Percentiles rank a stretch among this genome's conserved stretches.
Conservation (phyloP, 2,797 vertebrate genomes). For the Pseudochaenichthys georgianus region DNA sequence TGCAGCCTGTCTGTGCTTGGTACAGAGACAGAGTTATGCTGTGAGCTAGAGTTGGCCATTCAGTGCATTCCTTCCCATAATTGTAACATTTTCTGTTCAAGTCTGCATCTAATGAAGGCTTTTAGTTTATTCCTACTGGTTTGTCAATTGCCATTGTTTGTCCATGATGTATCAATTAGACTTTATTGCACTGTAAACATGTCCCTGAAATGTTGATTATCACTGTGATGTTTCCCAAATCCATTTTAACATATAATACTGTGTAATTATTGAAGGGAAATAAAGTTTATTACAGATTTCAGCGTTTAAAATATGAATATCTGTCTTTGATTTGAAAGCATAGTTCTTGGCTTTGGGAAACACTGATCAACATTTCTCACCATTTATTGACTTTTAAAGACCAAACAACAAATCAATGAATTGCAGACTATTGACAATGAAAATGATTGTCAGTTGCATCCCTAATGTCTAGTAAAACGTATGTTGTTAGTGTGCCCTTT, state of each 20-base stretch:
- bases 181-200: slow-evolving; percentile 22
- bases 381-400: too few relatives aligned
- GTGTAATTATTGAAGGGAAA: too few relatives aligned
- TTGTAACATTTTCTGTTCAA: slow-evolving; percentile 30
- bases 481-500: not conserved
- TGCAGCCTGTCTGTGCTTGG: slow-evolving; percentile 58
- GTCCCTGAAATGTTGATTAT: not conserved
- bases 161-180: not conserved
- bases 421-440: too few relatives aligned
- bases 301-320: too few relatives aligned
- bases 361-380: too few relatives aligned
- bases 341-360: too few relatives aligned
- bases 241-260: not conserved
- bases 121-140: slow-evolving; percentile 22
- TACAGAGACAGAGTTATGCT: slow-evolving; percentile 61
- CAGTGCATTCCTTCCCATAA: slow-evolving; percentile 54
- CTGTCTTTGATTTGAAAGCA: too few relatives aligned
- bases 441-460: too few relatives aligned
- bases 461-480: not conserved
- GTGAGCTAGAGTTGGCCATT: slow-evolving; percentile 39
- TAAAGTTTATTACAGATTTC: too few relatives aligned
- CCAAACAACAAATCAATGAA: too few relatives aligned
- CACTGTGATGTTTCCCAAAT: not conserved
- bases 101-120: slow-evolving; percentile 28
- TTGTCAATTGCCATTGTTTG: slow-evolving; percentile 7